phyloP scores from a whole-genome alignment of 2,113 vertebrate genomes.

The Anguilla rostrata region DNA sequence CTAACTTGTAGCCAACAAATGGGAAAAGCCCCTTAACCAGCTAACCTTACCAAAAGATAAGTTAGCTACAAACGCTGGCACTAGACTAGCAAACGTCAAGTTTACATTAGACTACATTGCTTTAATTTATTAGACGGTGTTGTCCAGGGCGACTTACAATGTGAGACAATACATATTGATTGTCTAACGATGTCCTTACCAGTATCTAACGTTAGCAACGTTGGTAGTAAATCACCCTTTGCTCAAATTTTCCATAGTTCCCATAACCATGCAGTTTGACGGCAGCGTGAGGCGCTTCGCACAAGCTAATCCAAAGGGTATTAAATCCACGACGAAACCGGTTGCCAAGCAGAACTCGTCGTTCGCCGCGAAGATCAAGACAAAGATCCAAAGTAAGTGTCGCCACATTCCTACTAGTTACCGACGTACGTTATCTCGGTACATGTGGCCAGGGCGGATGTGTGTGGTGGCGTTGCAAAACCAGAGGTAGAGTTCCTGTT shows the following conservation, averaged over 20 bases:
- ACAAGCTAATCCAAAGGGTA: slow-evolving; percentile 47
- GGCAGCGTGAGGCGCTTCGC: neutral
- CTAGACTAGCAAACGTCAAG: neutral
- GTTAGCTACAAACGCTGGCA: neutral
- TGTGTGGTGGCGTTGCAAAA: no score
- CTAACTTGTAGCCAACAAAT: no score
- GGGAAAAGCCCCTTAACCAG: neutral
- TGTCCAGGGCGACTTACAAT: no score
- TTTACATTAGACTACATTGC: no score
- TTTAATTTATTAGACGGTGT: no score
- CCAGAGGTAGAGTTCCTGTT: no score
- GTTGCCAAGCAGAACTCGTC: slow-evolving; percentile 67
- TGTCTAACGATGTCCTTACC: no score
- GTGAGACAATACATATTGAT: no score
- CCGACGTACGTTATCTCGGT: neutral
- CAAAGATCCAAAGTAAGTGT: slow-evolving; percentile 82
- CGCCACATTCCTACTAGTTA: neutral
- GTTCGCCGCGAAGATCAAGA: slow-evolving; percentile 82
- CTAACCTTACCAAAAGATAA: neutral
- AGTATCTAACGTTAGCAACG: neutral
- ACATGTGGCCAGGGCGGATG: no score
- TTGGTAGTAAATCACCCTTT: neutral
- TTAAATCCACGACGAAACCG: slow-evolving; percentile 54
- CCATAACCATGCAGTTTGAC: neutral
- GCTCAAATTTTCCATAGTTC: neutral